These are phyloP conservation scores for Phrynocephalus guinanensis DNA, from an alignment of 2,797 vertebrate genomes.

Conservation along the genomic window DNA sequence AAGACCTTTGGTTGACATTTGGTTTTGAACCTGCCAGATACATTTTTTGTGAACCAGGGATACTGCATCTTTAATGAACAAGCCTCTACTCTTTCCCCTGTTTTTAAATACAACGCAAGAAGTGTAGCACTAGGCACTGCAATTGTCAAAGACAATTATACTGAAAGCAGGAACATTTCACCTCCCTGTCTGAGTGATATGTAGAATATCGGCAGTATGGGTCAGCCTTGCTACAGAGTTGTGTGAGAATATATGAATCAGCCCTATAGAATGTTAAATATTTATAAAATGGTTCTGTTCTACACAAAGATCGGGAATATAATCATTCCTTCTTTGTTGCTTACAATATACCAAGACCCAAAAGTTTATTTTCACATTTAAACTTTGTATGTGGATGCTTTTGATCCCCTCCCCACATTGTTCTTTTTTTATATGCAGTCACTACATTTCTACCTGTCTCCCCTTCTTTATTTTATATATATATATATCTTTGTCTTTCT, in stretches of 20 bases:
- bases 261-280: slow-evolving; percentile 87
- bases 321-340: slow-evolving; percentile 83
- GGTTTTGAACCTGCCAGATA: slow-evolving; percentile 86
- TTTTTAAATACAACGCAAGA: slow-evolving; percentile 86
- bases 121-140: slow-evolving; percentile 81
- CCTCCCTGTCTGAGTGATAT: slow-evolving; percentile 85
- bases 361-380: slow-evolving; percentile 78
- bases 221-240: slow-evolving; percentile 83
- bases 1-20: slow-evolving; percentile 85
- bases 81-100: slow-evolving; percentile 82
- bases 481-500: neutral
- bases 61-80: slow-evolving; percentile 87
- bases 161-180: slow-evolving; percentile 84
- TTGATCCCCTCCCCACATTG: slow-evolving; percentile 46
- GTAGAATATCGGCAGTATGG: slow-evolving; percentile 84
- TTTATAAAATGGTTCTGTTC: slow-evolving; percentile 85
- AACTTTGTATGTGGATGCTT: slow-evolving; percentile 68
- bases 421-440: slow-evolving; percentile 79
- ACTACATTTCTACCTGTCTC: slow-evolving; percentile 79
- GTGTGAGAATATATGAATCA: slow-evolving; percentile 85
- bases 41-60: slow-evolving; percentile 82
- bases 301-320: slow-evolving; percentile 88
- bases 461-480: slow-evolving; percentile 63
- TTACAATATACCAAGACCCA: slow-evolving; percentile 80
- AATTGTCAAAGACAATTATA: slow-evolving; percentile 87